These are phyloP conservation scores for Paracyclopina nana DNA, from an alignment of 1,140 invertebrate species.

Conservation along the genomic window DNA sequence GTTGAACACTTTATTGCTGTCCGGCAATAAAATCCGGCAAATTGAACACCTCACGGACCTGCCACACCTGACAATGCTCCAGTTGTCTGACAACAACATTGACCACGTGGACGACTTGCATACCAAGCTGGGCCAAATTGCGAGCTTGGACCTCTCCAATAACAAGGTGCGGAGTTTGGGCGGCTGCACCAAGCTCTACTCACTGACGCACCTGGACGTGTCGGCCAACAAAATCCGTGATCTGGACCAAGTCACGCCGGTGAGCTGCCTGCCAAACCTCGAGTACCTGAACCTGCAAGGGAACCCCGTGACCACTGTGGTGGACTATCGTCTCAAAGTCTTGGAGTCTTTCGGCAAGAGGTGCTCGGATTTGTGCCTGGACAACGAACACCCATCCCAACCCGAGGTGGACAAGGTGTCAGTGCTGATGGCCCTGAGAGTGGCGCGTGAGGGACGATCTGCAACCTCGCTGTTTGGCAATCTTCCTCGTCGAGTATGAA, in stretches of 20 bases:
- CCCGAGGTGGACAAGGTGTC: conserved; percentile 14
- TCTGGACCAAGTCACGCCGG: conserved; percentile 1
- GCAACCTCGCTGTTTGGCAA: conserved; percentile 14
- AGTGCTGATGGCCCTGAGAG: conserved; percentile 14
- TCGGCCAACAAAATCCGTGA: conserved; percentile 3
- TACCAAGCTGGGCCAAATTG: conserved; percentile 14
- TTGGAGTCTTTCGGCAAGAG: conserved; percentile 12
- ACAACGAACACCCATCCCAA: conserved; percentile 14
- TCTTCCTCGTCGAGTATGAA: conserved; percentile 6
- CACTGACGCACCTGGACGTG: conserved; percentile 8
- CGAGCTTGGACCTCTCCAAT: not conserved
- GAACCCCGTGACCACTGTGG: conserved; percentile 10
- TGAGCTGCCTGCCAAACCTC: conserved; percentile 5
- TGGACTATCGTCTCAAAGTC: conserved; percentile 13
- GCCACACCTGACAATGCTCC: not conserved
- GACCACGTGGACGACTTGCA: conserved; percentile 6
- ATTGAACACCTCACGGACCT: conserved; percentile 6
- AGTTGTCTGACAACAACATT: conserved; percentile 5
- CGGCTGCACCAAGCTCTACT: conserved; percentile 4
- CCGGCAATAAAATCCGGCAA: not conserved
- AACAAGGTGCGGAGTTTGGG: not conserved
- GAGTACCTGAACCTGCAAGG: conserved; percentile 8
- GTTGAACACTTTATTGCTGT: not conserved
- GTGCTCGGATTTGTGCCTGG: conserved; percentile 10
- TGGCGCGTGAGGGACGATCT: conserved; percentile 7